Base-by-base conservation (phyloP, 2,797 vertebrate genomes). In the Poeciliopsis gracilis region DNA sequence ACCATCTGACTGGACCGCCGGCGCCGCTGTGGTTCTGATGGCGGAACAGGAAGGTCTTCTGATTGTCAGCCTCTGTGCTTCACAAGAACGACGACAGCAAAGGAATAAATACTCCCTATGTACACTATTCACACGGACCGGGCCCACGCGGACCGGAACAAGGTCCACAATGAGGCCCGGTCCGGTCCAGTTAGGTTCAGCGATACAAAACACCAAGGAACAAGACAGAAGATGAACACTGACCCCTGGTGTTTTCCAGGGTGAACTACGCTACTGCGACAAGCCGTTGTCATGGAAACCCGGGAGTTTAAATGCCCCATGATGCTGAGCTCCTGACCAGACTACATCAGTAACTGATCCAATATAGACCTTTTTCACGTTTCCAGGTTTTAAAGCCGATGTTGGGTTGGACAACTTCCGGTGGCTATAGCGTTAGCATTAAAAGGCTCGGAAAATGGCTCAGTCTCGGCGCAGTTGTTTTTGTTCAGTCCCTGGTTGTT, bases 11-110 rank as follows among this genome's bases (percentile, higher is more conserved):
- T 93, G n/a, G 63, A 77, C 23, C 30, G 1, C 51, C 33, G 9
- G 51, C 3, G 25, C 36, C 3, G 16, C 20, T 13, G 63, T 2
- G 72, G 78, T 79, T 82, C 51, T 79, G 45, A 53, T 33, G 63
- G 73, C 49, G 70, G 63, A 76, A 84, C 41, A 75, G 49, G 55
- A 25, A 72, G 61, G 55, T 53, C 82, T 47, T 78, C 49, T 76
- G 97, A 98, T 97, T 96, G 96, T 97, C 95, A 97, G 95, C 96
- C 95, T 96, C 95, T 96, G 89, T 95, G 95, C 96, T 97, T 97
- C 95, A 97, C 96, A 95, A 97, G 95, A 96, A 93, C 94, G 95
- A 97, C 96, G 94, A 96, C 69, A 97, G 95, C 96, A 92, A 96
- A 84, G 87, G 90, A 93, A 92, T 90, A 92, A 90, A 92, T 90